Base-by-base conservation (phyloP, 2,113 vertebrate species). In the Cheilinus undulatus region DNA sequence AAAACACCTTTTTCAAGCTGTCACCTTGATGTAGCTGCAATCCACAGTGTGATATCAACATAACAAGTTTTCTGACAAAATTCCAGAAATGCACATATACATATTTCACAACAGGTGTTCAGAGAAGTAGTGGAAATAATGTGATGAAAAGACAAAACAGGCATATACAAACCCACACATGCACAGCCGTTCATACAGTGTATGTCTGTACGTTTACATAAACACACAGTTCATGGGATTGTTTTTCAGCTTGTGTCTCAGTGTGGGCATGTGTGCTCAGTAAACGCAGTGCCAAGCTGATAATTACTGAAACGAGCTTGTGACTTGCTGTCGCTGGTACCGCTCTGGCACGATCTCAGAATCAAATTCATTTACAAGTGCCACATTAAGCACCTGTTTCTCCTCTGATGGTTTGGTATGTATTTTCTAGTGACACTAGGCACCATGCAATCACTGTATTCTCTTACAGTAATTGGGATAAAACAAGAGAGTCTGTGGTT, bases 81-180 rank as follows among this genome's bases (percentile, higher is more conserved):
- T 81, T 82, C 85, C 86, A 89, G 69, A 86, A 87, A 92, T 71
- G 85, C 82, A 89, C 79, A 81, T 65, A 83, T 87, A 80, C 91
- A 87, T 88, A 89, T 90, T 91, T 87, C 75, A 81, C 76, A 89
- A 88, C 88, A 91, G 86, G 87, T 89, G 89, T 84, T 84, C 49
- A 43, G 51, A 51, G 76, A 61, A 76, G 68, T 64, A 46, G 45
- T 52, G 63, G 59, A 69, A 65, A 72, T 61, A 59, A 59, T 77
- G 43, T 3, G 5, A 17, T 1, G 61, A 9, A 12, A 49, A 69
- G 49, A 49, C 15, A 32, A 66, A 36, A 43, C 34, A 24, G 5
- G 19, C 38, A 48, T 15, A 52, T 19, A 32, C 52, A 57, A 19
- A 51, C 49, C 54, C 49, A 76, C 53, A 60, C 34, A 26, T 38